Percentiles rank a stretch among this genome's conserved stretches.
These are phyloP conservation scores for Enteromius afrohamiltoni DNA, from an alignment of 2,797 vertebrate species.

Conservation along the genomic window DNA sequence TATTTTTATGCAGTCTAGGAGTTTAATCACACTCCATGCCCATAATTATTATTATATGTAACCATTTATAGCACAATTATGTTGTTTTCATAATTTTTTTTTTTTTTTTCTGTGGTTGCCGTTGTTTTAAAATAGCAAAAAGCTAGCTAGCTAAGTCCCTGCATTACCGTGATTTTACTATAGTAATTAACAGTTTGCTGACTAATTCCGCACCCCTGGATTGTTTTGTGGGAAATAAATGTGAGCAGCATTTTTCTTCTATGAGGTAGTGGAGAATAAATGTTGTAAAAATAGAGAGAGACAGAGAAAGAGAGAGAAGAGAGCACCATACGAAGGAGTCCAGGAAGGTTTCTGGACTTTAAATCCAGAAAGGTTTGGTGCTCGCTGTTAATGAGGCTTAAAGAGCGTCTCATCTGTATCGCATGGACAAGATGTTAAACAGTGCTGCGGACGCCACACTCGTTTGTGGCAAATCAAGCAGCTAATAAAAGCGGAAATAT, in stretches of 20 bases:
- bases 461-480: constrained; percentile 73
- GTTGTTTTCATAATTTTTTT: background rate
- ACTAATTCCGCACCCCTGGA: constrained; percentile 65
- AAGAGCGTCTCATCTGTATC: constrained; percentile 19
- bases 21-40: background rate
- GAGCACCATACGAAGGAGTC: constrained; percentile 10
- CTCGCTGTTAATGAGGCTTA: constrained; percentile 35
- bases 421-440: constrained; percentile 49
- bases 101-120: background rate
- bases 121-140: background rate
- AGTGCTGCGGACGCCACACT: constrained; percentile 60
- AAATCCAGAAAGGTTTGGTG: constrained; percentile 24
- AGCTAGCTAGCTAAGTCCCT: background rate
- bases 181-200: constrained; percentile 55
- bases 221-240: constrained; percentile 70
- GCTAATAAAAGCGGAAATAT: constrained; percentile 70
- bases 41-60: constrained; percentile 18
- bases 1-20: background rate
- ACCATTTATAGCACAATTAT: background rate
- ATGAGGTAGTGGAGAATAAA: constrained; percentile 77
- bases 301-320: constrained; percentile 7
- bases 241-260: constrained; percentile 73
- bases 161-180: constrained; percentile 46
- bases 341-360: background rate
- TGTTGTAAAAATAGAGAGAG: constrained; percentile 65